Evolutionary conservation across 2,888 invertebrate species (phyloP).

Genomic region (Drosophila meridionalis): DNA sequence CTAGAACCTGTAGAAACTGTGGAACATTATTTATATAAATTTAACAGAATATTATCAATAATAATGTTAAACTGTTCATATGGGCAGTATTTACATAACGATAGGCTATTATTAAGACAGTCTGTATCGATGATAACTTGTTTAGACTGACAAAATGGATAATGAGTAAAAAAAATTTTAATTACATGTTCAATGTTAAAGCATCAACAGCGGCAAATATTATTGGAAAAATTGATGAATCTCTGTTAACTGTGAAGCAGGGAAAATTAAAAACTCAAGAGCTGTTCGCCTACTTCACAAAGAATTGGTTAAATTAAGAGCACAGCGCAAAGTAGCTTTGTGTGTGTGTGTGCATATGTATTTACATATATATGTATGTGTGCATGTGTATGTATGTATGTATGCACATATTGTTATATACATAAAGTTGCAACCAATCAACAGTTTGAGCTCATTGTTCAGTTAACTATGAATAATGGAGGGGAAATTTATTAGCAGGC

Average conservation of each 20-base stretch:
- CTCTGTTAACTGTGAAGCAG: background rate
- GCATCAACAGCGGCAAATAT: background rate
- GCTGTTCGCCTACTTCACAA: background rate
- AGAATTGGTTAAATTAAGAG: conserved; percentile 6
- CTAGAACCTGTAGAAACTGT: too few relatives aligned
- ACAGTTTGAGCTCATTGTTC: conserved; percentile 13
- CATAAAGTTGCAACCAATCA: background rate
- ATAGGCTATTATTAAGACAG: too few relatives aligned
- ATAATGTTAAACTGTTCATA: too few relatives aligned
- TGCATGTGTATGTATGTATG: background rate
- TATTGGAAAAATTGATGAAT: too few relatives aligned
- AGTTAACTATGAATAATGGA: conserved; percentile 30
- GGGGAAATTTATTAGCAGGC: conserved; percentile 31
- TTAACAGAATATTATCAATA: too few relatives aligned
- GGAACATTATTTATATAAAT: too few relatives aligned
- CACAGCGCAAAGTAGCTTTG: background rate
- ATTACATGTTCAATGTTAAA: background rate
- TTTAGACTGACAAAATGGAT: too few relatives aligned
- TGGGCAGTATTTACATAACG: too few relatives aligned
- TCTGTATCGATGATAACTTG: too few relatives aligned
- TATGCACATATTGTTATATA: background rate
- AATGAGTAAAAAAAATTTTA: too few relatives aligned
- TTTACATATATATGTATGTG: background rate
- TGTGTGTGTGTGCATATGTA: background rate
- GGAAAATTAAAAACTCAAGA: background rate